Evolutionary conservation across 2,113 vertebrate genomes (phyloP).

Genomic region (Myanophis thanlyinensis): DNA sequence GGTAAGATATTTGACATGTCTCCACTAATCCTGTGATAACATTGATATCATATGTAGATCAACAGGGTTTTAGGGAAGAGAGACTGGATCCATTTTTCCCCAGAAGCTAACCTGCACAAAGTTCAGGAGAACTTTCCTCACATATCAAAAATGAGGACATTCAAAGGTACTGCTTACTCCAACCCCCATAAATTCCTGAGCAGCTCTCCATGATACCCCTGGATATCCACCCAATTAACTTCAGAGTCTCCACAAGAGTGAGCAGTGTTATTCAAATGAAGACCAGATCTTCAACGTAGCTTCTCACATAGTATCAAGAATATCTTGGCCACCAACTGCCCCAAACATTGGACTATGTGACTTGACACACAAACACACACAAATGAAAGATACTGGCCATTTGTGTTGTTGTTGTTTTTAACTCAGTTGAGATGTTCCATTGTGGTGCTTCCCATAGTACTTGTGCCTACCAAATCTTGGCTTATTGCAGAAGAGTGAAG

Average conservation of each 20-base stretch:
- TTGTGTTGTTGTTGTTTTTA: background rate
- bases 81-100: background rate
- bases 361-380: fast-evolving
- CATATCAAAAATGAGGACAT: background rate
- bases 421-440: background rate
- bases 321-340: fast-evolving
- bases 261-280: background rate
- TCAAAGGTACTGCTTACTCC: background rate
- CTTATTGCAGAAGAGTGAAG: conserved; percentile 17
- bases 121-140: background rate
- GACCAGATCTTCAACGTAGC: background rate
- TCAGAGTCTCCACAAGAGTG: background rate
- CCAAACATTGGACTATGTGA: fast-evolving
- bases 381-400: background rate
- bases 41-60: background rate
- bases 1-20: background rate
- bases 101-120: background rate
- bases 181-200: background rate
- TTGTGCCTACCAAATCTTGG: conserved; percentile 31
- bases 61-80: background rate
- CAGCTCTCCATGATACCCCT: background rate
- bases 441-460: background rate
- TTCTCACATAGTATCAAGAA: background rate
- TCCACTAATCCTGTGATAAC: background rate
- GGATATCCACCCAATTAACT: background rate